Percentiles rank a stretch among this genome's conserved stretches.
These are phyloP conservation scores for Orthonevra nobilis DNA, from an alignment of 2,888 invertebrate genomes.

Conservation along the genomic window DNA sequence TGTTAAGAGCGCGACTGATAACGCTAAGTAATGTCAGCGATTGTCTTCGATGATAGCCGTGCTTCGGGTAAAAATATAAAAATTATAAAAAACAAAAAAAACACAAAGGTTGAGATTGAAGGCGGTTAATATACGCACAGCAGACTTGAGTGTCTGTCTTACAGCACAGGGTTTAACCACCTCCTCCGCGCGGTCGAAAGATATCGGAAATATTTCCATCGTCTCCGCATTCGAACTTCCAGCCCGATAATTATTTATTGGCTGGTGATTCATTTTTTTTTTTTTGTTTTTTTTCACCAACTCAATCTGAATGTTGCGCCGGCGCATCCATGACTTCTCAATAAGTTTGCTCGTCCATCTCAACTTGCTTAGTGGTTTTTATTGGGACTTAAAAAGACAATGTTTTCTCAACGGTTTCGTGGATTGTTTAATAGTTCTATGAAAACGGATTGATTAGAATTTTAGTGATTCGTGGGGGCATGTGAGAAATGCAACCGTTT, in stretches of 20 bases:
- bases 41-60: constrained; percentile 64
- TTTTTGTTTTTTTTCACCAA: no score
- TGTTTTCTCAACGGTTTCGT: no score
- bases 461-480: no score
- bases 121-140: constrained; percentile 36
- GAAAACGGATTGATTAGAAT: no score
- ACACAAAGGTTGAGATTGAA: constrained; percentile 29
- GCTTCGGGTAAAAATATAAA: constrained; percentile 31
- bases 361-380: no score
- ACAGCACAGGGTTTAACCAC: constrained; percentile 2
- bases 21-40: constrained; percentile 71
- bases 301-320: no score
- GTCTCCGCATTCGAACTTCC: constrained; percentile 59
- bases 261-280: constrained; percentile 63
- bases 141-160: constrained; percentile 17
- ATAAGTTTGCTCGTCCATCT: no score
- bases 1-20: constrained; percentile 70
- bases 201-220: constrained; percentile 70
- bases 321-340: no score
- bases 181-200: constrained; percentile 56
- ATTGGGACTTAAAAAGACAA: no score
- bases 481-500: no score
- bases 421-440: no score
- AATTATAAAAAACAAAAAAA: constrained; percentile 43
- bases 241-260: constrained; percentile 69